Base-by-base conservation (phyloP, 2,888 invertebrate genomes). In the Orthosia cruda region DNA sequence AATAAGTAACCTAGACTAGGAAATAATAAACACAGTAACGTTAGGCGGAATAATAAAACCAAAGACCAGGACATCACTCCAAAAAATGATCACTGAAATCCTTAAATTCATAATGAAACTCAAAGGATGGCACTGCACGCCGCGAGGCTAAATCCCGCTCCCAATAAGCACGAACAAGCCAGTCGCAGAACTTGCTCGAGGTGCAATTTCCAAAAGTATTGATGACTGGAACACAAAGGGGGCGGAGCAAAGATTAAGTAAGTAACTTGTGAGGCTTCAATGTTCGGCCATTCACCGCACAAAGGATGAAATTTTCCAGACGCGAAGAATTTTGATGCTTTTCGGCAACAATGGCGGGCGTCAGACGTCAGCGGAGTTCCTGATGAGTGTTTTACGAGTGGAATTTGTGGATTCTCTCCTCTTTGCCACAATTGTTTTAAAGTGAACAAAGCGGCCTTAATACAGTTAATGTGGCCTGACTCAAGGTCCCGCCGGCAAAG, bases 201-300 rank as follows among this genome's bases (percentile, higher is more conserved):
- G 88, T 92, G 91, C 91, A 91, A 91, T 93, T 92, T 92, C 91
- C 90, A 89, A 93, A 94, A 95, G 93, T 95, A 95, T 93, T 94
- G 94, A 94, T 92, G 93, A 92, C 91, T 91, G 79, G 84, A 91
- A 91, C 93, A 94, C 92, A 94, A 94, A 94, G 91, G 91, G 91
- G 91, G 88, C 69, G 91, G 90, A 89, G 90, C 90, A 89, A 91
- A 93, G 93, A 95, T 95, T 94, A 95, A 94, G 92, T 90, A 90
- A 92, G 92, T 93, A 93, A 95, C 94, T 95, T 94, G 91, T 89
- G 89, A 86, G 93, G 92, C 92, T 95, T 94, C 94, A 89, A 85
- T 91, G 91, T 91, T 91, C 92, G 91, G 87, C 88, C 89, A 88
- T 91, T 91, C 89, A 76, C 84, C 80, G 83, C 90, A 93, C 93